These are phyloP conservation scores for Penaeus monodon DNA, from an alignment of 2,888 invertebrate species.

Conservation along the genomic window DNA sequence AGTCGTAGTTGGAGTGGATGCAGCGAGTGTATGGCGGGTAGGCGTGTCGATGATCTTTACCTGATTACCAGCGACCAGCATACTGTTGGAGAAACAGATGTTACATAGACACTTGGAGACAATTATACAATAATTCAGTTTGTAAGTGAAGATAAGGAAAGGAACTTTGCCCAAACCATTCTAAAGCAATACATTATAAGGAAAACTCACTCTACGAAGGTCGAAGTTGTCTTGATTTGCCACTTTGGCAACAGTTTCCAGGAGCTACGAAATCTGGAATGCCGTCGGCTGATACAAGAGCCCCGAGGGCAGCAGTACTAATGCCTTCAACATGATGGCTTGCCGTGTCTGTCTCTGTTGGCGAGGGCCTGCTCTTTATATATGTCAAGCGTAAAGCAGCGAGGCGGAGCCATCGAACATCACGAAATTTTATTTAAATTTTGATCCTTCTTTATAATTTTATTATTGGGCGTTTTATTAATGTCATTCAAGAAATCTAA, in stretches of 20 bases:
- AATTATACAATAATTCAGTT: no score
- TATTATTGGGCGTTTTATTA: no score
- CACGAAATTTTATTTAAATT: no score
- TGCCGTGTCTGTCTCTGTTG: no score
- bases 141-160: not conserved
- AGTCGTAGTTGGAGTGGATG: not conserved
- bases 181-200: not conserved
- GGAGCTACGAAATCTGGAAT: conserved; percentile 5
- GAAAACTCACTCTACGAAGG: not conserved
- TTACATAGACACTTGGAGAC: not conserved
- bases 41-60: not conserved
- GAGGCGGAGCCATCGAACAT: no score
- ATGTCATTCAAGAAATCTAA: no score
- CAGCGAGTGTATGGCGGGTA: conserved; percentile 5
- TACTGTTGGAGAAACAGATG: not conserved
- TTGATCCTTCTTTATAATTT: no score
- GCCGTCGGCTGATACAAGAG: not conserved
- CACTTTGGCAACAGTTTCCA: not conserved
- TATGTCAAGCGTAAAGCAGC: no score
- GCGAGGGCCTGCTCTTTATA: no score
- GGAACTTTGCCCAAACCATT: no score
- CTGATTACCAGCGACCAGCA: not conserved
- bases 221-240: not conserved
- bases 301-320: not conserved
- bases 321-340: not conserved